Evolutionary conservation across 2,113 vertebrate species (phyloP).

Genomic region (Tetrao urogallus): DNA sequence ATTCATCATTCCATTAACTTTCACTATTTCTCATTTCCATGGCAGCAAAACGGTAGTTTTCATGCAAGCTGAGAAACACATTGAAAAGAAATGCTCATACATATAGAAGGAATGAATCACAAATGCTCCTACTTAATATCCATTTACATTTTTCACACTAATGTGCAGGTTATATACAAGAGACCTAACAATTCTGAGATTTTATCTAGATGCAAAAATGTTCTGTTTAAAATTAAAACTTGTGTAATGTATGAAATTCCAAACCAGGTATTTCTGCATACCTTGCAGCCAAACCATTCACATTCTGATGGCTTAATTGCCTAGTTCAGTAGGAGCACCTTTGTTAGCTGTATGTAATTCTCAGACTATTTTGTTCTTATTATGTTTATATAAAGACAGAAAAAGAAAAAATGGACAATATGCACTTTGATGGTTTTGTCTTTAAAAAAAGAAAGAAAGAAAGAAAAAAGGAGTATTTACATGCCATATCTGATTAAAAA

Average conservation of each 20-base stretch:
- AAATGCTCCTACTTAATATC: conserved; percentile 15
- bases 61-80: conserved; percentile 27
- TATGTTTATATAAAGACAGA: not conserved
- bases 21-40: conserved; percentile 51
- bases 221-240: conserved; percentile 31
- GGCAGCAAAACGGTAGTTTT: conserved; percentile 37
- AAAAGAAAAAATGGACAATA: not conserved
- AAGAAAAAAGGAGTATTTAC: conserved; percentile 22
- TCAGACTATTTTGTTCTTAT: conserved; percentile 35
- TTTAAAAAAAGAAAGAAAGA: not conserved
- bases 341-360: conserved; percentile 23
- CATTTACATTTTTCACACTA: conserved; percentile 13
- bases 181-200: conserved; percentile 11
- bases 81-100: conserved; percentile 14
- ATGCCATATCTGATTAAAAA: conserved; percentile 10
- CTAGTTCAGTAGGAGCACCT: not conserved
- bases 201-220: conserved; percentile 35
- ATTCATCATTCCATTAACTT: conserved; percentile 58
- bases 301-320: conserved; percentile 37
- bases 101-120: conserved; percentile 45
- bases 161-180: conserved; percentile 36
- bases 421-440: not conserved
- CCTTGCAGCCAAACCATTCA: conserved; percentile 13
- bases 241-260: conserved; percentile 24
- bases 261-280: conserved; percentile 24